These are phyloP conservation scores for Entomyzon cyanotis DNA, from an alignment of 2,113 vertebrate genomes.

Conservation along the genomic window DNA sequence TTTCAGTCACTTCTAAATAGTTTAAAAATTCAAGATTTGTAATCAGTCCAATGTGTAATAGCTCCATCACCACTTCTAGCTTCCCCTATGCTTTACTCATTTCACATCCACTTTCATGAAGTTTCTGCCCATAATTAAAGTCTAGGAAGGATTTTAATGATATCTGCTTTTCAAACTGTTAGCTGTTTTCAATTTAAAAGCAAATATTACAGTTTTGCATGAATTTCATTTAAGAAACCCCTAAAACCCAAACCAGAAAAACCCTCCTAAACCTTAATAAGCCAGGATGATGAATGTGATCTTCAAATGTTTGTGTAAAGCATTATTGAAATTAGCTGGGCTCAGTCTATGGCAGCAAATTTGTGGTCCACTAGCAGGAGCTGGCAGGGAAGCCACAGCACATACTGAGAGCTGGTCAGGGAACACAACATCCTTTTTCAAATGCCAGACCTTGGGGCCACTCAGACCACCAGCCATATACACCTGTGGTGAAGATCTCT, in stretches of 20 bases:
- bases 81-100: neutral
- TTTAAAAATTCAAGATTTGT: neutral
- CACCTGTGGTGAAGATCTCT: neutral
- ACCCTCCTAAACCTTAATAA: neutral
- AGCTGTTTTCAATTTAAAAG: neutral
- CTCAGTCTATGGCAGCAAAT: neutral
- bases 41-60: neutral
- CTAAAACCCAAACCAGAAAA: neutral
- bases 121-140: neutral
- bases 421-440: neutral
- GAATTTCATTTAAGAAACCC: neutral
- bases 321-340: neutral
- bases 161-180: conserved; percentile 7
- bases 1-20: neutral
- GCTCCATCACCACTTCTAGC: neutral
- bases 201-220: neutral
- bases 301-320: neutral
- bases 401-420: neutral
- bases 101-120: neutral
- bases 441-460: neutral
- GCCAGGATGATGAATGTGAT: neutral
- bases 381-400: neutral
- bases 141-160: neutral
- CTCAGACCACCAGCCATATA: neutral
- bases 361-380: neutral